Conservation (phyloP, 2,113 vertebrate genomes). For the Peromyscus leucopus region DNA sequence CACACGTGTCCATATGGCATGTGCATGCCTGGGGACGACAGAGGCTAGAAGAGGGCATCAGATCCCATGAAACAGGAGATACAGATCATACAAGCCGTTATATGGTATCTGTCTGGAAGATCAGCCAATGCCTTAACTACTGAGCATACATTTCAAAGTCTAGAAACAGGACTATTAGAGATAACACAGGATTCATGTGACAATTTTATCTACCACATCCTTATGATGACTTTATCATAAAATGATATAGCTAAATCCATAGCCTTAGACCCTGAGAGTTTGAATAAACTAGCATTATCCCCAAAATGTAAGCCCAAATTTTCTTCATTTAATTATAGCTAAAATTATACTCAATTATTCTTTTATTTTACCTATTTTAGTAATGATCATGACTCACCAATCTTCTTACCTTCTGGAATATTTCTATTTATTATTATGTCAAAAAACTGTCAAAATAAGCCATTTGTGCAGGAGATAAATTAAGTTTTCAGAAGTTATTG, state of each 20-base stretch:
- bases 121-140: background rate
- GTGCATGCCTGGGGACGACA: no score
- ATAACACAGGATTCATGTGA: background rate
- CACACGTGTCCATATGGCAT: background rate
- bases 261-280: background rate
- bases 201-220: no score
- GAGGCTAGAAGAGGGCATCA: background rate
- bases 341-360: conserved; percentile 59
- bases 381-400: conserved; percentile 46
- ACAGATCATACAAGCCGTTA: rapidly evolving
- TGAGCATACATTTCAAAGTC: background rate
- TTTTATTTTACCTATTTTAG: conserved; percentile 66
- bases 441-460: conserved; percentile 64
- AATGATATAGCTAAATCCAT: background rate
- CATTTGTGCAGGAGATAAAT: conserved; percentile 52
- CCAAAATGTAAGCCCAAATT: background rate
- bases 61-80: no score
- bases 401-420: conserved; percentile 42
- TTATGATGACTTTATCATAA: background rate
- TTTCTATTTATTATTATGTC: conserved; percentile 64
- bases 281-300: background rate
- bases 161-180: background rate
- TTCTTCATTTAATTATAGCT: conserved; percentile 63
- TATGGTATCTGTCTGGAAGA: background rate
- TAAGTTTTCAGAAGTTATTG: conserved; percentile 62